These are phyloP conservation scores for Perodicticus potto DNA, from an alignment of 2,797 vertebrate genomes.

Conservation along the genomic window DNA sequence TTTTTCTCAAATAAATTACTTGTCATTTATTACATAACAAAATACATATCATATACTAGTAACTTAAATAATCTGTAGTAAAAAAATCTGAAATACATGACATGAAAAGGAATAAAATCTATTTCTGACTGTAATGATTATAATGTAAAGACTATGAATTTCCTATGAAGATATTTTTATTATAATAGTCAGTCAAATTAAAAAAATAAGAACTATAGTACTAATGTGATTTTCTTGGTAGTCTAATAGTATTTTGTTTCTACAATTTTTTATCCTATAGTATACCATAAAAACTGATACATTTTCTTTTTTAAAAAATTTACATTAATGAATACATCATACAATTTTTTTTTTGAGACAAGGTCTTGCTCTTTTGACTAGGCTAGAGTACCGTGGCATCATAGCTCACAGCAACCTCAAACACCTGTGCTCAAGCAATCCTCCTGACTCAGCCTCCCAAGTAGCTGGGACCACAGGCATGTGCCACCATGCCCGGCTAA, in stretches of 20 bases:
- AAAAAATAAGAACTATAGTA: slow-evolving; percentile 45
- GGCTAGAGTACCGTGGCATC: not conserved
- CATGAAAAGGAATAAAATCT: slow-evolving; percentile 50
- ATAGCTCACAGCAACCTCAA: not conserved
- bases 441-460: not conserved
- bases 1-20: slow-evolving; percentile 67
- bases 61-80: not conserved
- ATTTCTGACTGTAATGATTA: slow-evolving; percentile 23
- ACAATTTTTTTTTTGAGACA: not conserved
- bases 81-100: slow-evolving; percentile 36
- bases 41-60: not conserved
- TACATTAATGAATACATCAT: slow-evolving; percentile 26
- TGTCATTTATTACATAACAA: slow-evolving; percentile 8
- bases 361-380: not conserved
- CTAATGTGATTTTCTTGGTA: slow-evolving; percentile 48
- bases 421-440: not conserved
- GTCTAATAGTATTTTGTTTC: slow-evolving; percentile 19
- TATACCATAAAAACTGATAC: slow-evolving; percentile 50
- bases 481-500: not conserved
- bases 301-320: not conserved
- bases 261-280: not conserved
- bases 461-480: not conserved
- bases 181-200: slow-evolving; percentile 51
- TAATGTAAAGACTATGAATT: slow-evolving; percentile 39
- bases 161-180: slow-evolving; percentile 46